Evolutionary conservation across 2,888 invertebrate species (phyloP).

Genomic region (Corythucha ciliata): DNA sequence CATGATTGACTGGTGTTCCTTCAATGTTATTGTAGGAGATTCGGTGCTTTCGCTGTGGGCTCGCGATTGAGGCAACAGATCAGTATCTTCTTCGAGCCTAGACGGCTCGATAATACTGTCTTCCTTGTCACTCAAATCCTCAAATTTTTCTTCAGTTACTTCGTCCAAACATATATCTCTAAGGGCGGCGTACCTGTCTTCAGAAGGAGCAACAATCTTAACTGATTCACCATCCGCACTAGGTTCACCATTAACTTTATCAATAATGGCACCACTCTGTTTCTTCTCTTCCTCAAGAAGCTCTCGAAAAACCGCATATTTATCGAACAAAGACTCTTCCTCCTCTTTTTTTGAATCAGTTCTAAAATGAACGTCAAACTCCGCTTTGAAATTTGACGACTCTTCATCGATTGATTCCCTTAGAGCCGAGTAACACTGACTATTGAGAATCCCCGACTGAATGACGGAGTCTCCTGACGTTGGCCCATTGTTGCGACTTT

Average conservation of each 20-base stretch:
- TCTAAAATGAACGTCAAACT: conserved; percentile 53
- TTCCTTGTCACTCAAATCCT: conserved; percentile 39
- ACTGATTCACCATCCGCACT: conserved; percentile 8
- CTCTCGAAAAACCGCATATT: conserved; percentile 82
- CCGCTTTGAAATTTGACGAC: conserved; percentile 42
- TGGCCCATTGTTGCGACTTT: conserved; percentile 43
- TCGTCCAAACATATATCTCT: conserved; percentile 49
- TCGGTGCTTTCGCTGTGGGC: conserved; percentile 37
- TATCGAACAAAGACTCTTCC: conserved; percentile 56
- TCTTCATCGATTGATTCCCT: conserved; percentile 37
- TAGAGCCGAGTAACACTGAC: conserved; percentile 35
- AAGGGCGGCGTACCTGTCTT: conserved; percentile 70
- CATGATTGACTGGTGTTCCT: conserved; percentile 37
- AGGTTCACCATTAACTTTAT: conserved; percentile 26
- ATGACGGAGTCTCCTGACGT: conserved; percentile 39
- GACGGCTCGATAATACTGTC: conserved; percentile 35
- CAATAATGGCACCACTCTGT: conserved; percentile 33
- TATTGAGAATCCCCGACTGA: conserved; percentile 28
- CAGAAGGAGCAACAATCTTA: conserved; percentile 40
- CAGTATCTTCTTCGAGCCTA: conserved; percentile 32
- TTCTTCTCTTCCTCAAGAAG: conserved; percentile 59
- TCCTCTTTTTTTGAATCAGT: conserved; percentile 39
- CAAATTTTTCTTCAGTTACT: conserved; percentile 40
- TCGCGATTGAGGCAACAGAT: conserved; percentile 34
- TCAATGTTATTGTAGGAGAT: conserved; percentile 35